A percentile compares a stretch with the other conserved stretches of the same genome.
phyloP scores from a whole-genome alignment of 2,113 vertebrate genomes.

The Centropus bengalensis region DNA sequence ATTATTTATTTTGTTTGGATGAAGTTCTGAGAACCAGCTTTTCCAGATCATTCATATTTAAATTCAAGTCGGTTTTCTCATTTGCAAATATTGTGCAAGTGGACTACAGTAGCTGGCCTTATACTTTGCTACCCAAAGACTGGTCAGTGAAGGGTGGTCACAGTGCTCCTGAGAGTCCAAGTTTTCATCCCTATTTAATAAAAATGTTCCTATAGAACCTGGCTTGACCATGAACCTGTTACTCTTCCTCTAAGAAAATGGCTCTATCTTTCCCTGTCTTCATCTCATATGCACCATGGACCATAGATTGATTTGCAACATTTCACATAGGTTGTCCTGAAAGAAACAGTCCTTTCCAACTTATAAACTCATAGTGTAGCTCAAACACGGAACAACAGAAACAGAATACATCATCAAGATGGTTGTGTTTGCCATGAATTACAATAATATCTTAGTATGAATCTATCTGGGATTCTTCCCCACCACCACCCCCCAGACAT shows the following conservation, averaged over 20 bases:
- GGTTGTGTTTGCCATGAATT: neutral
- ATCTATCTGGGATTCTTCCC: neutral
- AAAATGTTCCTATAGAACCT: neutral
- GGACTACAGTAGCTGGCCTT: neutral
- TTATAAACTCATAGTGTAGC: neutral
- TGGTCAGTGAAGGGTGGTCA: neutral
- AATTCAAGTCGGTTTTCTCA: neutral
- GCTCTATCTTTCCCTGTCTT: neutral
- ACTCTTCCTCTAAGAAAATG: neutral
- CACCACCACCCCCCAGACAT: neutral
- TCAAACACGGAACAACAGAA: neutral
- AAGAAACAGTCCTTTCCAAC: neutral
- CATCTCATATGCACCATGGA: neutral
- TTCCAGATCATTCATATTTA: neutral
- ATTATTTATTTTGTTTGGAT: neutral
- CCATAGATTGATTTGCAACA: neutral
- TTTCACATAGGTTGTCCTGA: neutral
- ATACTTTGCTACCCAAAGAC: neutral
- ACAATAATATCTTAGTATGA: neutral
- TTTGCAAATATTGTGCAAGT: neutral
- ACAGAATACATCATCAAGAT: neutral
- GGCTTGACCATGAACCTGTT: rapidly evolving
- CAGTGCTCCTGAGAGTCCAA: neutral
- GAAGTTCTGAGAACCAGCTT: neutral
- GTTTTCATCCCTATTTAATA: neutral